Evolutionary conservation across 2,797 vertebrate species (phyloP), one percentile per base, ranked within the genome.

Genomic region (Myotis findleyi): DNA sequence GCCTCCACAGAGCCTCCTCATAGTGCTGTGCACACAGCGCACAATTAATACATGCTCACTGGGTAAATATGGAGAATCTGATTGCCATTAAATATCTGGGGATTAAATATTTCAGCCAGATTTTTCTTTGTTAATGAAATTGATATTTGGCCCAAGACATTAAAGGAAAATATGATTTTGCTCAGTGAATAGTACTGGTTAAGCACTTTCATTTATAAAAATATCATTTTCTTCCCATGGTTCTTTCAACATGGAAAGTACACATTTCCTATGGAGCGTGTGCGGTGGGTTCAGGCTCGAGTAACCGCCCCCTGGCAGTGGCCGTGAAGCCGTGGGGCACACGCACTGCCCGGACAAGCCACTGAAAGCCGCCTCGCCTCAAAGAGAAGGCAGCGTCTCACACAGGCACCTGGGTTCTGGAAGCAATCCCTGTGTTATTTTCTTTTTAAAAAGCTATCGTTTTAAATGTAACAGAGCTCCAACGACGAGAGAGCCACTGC

Each of bases 401-500:
- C 83, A 82, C 49, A 80, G 95, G 84, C 87, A 25, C 91, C 71
- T 75, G 83, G 79, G 71, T n/a, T 97, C 96, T 97, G 96, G 96
- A 95, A 97, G 95, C 92, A 97, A 97, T 97, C 93, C 83, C 77
- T 89, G 1, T 27, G 68, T 85, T 97, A 81, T 96, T 97, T 97
- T 94, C 95, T 96, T 97, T 97, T 90, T 51, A 25, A 83, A 75
- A 88, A 93, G 64, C 36, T 81, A 4, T 84, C 38, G 47, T 82
- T 95, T 53, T 51, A 51, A 57, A 66, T 94, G 96, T 93, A 97
- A 97, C 76, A 53, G 94, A 93, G 91, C 91, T 80, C 77, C 83
- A n/a, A 57, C 76, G 85, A 57, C 76, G 85, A 92, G 80, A 80
- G 88, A n/a, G 68, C 41, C 36, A 0, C 81, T 86, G 59, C 66